Evolutionary conservation across 2,888 invertebrate species (phyloP).

Genomic region (Marasmarcha lunaedactyla): DNA sequence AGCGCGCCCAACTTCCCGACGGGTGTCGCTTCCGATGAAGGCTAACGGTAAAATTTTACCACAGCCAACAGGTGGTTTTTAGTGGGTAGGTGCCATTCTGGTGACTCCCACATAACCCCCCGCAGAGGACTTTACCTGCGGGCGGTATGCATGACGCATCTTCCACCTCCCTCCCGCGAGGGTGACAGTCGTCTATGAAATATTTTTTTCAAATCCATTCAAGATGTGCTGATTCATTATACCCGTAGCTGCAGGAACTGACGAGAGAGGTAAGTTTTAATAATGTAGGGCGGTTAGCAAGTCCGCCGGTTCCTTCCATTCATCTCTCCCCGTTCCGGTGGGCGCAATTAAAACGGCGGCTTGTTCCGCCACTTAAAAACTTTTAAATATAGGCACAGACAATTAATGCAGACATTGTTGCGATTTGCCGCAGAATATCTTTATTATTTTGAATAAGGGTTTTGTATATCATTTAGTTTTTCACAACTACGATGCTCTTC

Average conservation of each 20-base stretch:
- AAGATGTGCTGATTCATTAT: constrained; percentile 53
- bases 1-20: too few relatives aligned
- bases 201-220: constrained; percentile 36
- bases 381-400: constrained; percentile 57
- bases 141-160: too few relatives aligned
- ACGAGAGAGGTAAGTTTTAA: constrained; percentile 64
- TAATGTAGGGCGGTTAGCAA: constrained; percentile 63
- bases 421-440: neutral
- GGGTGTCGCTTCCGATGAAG: too few relatives aligned
- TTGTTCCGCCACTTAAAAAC: constrained; percentile 66
- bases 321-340: constrained; percentile 64
- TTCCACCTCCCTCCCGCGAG: too few relatives aligned
- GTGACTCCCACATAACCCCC: too few relatives aligned
- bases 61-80: too few relatives aligned
- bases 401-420: constrained; percentile 25
- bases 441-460: neutral
- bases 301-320: constrained; percentile 62
- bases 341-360: constrained; percentile 65
- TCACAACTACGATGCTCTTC: too few relatives aligned
- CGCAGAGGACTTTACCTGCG: too few relatives aligned
- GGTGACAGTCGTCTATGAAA: too few relatives aligned
- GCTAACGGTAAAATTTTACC: too few relatives aligned
- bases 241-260: constrained; percentile 39
- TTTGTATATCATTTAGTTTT: too few relatives aligned
- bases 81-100: too few relatives aligned